These are phyloP conservation scores for Piprites chloris DNA, from an alignment of 2,113 vertebrate genomes.

Conservation along the genomic window DNA sequence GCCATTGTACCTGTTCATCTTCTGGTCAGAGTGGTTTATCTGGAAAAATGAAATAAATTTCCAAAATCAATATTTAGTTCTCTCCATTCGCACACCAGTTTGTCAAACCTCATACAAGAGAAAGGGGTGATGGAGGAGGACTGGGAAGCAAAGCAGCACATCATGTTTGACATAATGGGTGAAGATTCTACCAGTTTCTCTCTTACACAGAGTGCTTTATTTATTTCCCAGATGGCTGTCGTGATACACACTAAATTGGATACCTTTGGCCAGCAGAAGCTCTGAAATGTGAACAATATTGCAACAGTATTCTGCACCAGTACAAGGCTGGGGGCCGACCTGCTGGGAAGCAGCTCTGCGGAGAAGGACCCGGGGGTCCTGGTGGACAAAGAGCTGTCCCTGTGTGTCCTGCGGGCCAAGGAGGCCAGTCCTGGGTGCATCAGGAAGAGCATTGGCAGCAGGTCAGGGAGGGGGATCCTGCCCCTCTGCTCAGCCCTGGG, in stretches of 20 bases:
- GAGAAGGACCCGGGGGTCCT: background rate
- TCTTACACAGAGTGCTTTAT: background rate
- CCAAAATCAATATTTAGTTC: background rate
- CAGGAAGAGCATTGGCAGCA: background rate
- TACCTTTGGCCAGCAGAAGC: background rate
- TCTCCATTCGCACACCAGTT: background rate
- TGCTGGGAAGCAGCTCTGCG: background rate
- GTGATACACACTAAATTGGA: background rate
- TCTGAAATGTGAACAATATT: background rate
- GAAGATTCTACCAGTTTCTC: background rate
- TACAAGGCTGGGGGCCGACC: background rate
- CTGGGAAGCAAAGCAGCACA: background rate
- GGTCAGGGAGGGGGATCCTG: background rate
- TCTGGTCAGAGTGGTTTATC: conserved; percentile 70
- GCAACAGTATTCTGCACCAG: background rate
- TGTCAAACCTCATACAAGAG: background rate
- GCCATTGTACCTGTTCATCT: conserved; percentile 58
- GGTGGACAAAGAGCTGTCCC: background rate
- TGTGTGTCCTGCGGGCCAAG: background rate
- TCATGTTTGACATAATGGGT: background rate
- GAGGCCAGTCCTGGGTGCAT: rapidly evolving
- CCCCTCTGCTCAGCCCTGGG: background rate
- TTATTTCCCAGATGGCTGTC: background rate
- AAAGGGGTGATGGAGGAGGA: background rate
- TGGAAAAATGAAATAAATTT: background rate